A percentile compares a stretch with the other conserved stretches of the same genome.
phyloP scores from a whole-genome alignment of 1,140 invertebrate genomes.

The Cyrtorhinus lividipennis region DNA sequence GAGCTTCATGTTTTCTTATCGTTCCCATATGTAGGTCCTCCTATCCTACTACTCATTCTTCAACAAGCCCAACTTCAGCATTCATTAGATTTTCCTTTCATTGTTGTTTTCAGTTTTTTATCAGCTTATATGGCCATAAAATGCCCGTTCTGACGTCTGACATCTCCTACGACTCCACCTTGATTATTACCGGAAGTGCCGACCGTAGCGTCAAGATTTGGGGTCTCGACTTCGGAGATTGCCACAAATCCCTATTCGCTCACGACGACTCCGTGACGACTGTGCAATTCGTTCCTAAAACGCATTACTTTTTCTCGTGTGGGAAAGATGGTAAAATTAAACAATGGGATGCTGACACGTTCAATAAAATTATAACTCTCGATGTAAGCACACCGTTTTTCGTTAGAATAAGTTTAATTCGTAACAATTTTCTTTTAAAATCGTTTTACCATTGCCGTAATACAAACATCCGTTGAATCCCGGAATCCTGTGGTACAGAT shows the following conservation, averaged over 20 bases:
- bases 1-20: no score
- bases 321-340: slow-evolving; percentile 87
- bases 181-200: slow-evolving; percentile 86
- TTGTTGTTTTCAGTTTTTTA: slow-evolving; percentile 60
- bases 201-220: slow-evolving; percentile 96
- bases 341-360: slow-evolving; percentile 94
- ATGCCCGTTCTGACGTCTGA: slow-evolving; percentile 87
- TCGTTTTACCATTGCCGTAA: background rate
- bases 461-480: no score
- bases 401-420: slow-evolving; percentile 1
- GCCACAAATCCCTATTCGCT: slow-evolving; percentile 72
- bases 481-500: no score
- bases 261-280: slow-evolving; percentile 90
- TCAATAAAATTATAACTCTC: slow-evolving; percentile 79
- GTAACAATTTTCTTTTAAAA: background rate
- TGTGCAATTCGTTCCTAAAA: slow-evolving; percentile 73
- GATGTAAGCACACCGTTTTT: no score
- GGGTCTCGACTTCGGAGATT: slow-evolving; percentile 98
- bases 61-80: background rate
- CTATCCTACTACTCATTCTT: background rate
- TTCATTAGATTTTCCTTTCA: background rate
- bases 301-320: slow-evolving; percentile 85
- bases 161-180: slow-evolving; percentile 76
- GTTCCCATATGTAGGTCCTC: no score
- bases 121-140: slow-evolving; percentile 93